Base-by-base conservation (phyloP, 1,140 invertebrate genomes). In the Lepidostoma basale region DNA sequence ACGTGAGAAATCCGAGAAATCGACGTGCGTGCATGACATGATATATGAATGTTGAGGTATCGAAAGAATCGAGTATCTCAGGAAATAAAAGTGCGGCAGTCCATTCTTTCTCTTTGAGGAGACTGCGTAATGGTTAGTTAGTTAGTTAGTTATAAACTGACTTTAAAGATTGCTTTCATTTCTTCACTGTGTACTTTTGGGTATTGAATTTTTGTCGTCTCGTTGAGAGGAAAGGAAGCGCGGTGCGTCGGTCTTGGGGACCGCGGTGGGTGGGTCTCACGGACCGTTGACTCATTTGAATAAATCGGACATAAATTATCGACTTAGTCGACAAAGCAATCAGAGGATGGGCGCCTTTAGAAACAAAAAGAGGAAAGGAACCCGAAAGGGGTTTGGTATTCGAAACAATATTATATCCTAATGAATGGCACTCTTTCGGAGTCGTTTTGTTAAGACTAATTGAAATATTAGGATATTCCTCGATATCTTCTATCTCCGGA, bases 271-370 rank as follows among this genome's bases (percentile, higher is more conserved):
- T 23, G 36, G 36, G 20, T 22, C 39, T n/a, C n/a, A n/a, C n/a
- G n/a, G n/a, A n/a, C n/a, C n/a, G n/a, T n/a, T 9, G 33, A 12
- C 62, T 67, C 14, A 67, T 72, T 72, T 72, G 65, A 72, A 72
- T 72, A 72, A 72, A 72, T 72, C 60, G 65, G 39, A 67, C 47
- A 72, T 72, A 72, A 72, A 72, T 72, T 72, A 68, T 39, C 58
- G 47, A 62, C 63, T 70, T 62, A 70, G 42, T 62, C 64, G 44
- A 63, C 58, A 62, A 62, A 49, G 62, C 54, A 70, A 70, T 69
- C 67, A 69, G 67, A 44, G 52, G 39, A 69, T 52, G 49, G 59
- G 60, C 23, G 58, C 36, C 59, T 39, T 33, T 36, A 47, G 30
- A 22, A 22, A 56, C 52, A 56, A 56, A 56, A 36, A 39, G 28